Conservation (phyloP, 2,888 invertebrate species). For the Acanthosoma haemorrhoidale region DNA sequence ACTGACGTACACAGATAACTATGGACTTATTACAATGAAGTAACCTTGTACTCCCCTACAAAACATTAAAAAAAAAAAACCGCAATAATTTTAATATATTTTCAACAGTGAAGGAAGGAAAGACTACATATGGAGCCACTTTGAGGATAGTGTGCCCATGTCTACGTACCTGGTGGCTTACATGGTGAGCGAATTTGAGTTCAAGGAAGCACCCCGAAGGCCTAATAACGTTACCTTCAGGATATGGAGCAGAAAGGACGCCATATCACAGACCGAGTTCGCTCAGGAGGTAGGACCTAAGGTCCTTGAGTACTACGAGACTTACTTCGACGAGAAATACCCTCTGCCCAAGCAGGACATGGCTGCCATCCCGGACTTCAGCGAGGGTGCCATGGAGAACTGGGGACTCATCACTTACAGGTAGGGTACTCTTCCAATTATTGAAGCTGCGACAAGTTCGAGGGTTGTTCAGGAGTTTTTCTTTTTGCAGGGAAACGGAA, state of each 20-base stretch:
- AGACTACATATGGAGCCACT: conserved; percentile 67
- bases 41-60: too few relatives aligned
- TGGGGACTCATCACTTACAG: conserved; percentile 81
- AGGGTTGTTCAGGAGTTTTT: too few relatives aligned
- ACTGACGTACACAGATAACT: too few relatives aligned
- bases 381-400: conserved; percentile 81
- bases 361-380: conserved; percentile 88
- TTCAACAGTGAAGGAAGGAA: conserved; percentile 53
- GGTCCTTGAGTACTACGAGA: conserved; percentile 65
- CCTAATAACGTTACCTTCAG: conserved; percentile 54
- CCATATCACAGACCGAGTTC: conserved; percentile 67
- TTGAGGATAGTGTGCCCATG: conserved; percentile 75
- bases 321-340: conserved; percentile 66
- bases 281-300: conserved; percentile 70
- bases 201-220: conserved; percentile 50
- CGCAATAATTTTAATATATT: too few relatives aligned
- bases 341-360: conserved; percentile 81
- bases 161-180: conserved; percentile 88
- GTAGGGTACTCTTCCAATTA: conserved; percentile 38
- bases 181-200: conserved; percentile 66
- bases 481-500: conserved; percentile 46
- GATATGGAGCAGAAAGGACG: conserved; percentile 70
- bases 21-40: too few relatives aligned
- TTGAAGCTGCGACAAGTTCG: background rate
- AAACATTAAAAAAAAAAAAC: too few relatives aligned